phyloP scores from a whole-genome alignment of 1,140 invertebrate species.

The Eubasilissa regina region DNA sequence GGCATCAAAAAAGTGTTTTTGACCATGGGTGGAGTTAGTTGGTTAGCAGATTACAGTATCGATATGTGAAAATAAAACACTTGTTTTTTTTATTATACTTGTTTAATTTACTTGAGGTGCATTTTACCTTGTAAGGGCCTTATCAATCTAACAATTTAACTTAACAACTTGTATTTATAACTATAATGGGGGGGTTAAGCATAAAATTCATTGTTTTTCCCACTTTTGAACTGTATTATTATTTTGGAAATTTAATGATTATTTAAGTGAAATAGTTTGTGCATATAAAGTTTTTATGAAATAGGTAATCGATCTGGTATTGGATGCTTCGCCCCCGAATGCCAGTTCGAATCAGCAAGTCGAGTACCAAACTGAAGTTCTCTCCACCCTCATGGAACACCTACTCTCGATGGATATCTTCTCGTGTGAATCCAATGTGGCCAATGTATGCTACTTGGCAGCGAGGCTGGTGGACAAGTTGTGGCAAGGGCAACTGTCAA shows the following conservation, averaged over 20 bases:
- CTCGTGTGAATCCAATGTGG: conserved; percentile 86
- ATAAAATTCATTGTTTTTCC: neutral
- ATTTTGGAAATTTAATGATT: no score
- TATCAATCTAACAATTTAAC: no score
- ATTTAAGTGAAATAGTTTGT: neutral
- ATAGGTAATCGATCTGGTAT: conserved; percentile 86
- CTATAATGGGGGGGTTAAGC: no score
- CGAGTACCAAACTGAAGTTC: conserved; percentile 93
- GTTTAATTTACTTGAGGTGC: no score
- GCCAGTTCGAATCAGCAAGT: conserved; percentile 86
- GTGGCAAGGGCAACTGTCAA: conserved; percentile 92
- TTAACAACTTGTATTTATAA: no score
- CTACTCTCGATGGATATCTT: conserved; percentile 91
- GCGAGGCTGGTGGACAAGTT: conserved; percentile 96
- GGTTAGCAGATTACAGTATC: no score
- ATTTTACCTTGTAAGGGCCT: no score
- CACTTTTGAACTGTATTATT: no score
- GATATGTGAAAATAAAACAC: no score
- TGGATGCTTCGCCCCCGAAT: conserved; percentile 90
- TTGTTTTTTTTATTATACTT: no score
- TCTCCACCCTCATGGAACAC: conserved; percentile 95
- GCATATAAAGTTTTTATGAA: neutral
- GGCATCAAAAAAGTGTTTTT: no score
- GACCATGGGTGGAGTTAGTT: no score
- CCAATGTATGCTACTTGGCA: conserved; percentile 95